A percentile compares a stretch with the other conserved stretches of the same genome.
Evolutionary conservation across 2,113 vertebrate genomes (phyloP).

Genomic region (Pelvicachromis taeniatus): DNA sequence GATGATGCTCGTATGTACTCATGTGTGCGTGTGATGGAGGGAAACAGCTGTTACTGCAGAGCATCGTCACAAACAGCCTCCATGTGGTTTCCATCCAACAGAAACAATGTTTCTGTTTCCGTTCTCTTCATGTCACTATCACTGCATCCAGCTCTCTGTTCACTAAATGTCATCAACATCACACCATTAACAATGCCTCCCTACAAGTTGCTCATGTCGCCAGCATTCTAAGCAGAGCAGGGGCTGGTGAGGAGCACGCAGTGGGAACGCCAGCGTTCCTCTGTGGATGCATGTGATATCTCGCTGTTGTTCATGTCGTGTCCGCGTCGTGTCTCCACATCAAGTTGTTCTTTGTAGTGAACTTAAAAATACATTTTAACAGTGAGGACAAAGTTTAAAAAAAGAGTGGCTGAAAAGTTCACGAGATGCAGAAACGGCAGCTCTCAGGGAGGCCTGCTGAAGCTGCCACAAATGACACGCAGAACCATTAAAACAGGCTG

Average conservation of each 20-base stretch:
- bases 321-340: not conserved
- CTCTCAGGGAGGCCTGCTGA: fast-evolving
- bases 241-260: not conserved
- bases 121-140: constrained; percentile 14
- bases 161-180: constrained; percentile 21
- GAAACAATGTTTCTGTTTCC: constrained; percentile 35
- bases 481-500: too few relatives aligned
- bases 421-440: not conserved
- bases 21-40: not conserved
- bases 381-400: not conserved
- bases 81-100: not conserved
- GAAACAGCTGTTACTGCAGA: not conserved
- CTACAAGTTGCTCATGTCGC: not conserved
- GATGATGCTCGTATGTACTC: not conserved
- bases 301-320: not conserved
- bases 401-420: not conserved
- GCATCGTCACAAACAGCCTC: not conserved
- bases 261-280: not conserved
- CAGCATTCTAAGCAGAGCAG: not conserved
- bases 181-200: not conserved
- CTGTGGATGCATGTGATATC: not conserved
- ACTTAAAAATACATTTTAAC: not conserved
- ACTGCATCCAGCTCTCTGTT: not conserved
- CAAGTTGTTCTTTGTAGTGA: not conserved
- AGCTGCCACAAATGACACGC: too few relatives aligned